A percentile compares a stretch with the other conserved stretches of the same genome.
Evolutionary conservation across 2,797 vertebrate genomes (phyloP).

Genomic region (Poeciliopsis gracilis): DNA sequence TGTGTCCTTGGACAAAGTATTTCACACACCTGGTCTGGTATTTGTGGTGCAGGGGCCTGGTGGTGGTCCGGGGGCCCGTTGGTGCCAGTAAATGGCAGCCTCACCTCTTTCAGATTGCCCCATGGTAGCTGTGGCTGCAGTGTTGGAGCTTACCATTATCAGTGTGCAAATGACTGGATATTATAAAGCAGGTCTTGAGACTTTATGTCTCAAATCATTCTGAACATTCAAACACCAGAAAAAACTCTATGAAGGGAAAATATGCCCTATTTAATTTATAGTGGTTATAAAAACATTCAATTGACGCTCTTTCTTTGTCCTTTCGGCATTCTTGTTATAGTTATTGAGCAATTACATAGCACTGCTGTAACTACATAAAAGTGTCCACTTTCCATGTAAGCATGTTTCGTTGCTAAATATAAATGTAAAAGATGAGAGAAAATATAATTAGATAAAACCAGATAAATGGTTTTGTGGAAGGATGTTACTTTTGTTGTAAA

Average conservation of each 20-base stretch:
- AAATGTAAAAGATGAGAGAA: constrained; percentile 25
- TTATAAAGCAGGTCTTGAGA: background rate
- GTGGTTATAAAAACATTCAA: background rate
- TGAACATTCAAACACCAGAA: background rate
- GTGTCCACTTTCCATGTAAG: background rate
- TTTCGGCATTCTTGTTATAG: background rate
- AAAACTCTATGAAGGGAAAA: background rate
- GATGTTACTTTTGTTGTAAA: constrained; percentile 24
- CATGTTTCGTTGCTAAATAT: constrained; percentile 24
- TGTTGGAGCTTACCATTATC: background rate
- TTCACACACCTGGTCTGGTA: background rate
- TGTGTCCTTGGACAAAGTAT: background rate
- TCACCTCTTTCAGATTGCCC: background rate
- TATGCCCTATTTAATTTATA: background rate
- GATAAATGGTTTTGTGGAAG: constrained; percentile 2
- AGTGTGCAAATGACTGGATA: background rate
- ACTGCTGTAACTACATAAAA: background rate
- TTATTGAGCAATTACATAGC: background rate
- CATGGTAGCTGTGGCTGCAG: background rate
- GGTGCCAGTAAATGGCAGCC: too few relatives aligned
- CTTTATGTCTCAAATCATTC: background rate
- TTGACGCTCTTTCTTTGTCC: background rate
- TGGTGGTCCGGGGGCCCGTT: background rate
- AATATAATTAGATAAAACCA: constrained; percentile 32
- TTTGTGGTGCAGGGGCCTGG: too few relatives aligned